phyloP scores from a whole-genome alignment of 64 coral and sea anemone genomes.

The Pocillopora verrucosa region DNA sequence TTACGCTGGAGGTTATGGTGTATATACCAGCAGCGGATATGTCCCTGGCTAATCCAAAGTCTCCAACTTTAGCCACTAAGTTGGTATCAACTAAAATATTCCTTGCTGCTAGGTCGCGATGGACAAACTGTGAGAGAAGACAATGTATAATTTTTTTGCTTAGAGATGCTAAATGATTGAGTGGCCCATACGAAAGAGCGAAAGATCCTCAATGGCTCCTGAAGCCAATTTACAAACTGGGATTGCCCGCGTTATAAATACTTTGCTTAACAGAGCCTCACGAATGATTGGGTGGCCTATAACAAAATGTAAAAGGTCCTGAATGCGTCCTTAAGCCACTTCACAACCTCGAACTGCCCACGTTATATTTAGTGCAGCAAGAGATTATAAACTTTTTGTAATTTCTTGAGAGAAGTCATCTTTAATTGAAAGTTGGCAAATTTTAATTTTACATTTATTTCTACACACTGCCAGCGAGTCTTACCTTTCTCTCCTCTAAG shows the following conservation, averaged over 20 bases:
- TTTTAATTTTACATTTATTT: no score
- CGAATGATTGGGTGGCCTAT: not conserved
- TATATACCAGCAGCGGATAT: not conserved
- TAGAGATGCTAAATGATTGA: no score
- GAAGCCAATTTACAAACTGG: no score
- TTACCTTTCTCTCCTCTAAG: constrained; percentile 15
- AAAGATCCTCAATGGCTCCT: no score
- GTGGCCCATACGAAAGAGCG: no score
- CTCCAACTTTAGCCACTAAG: not conserved
- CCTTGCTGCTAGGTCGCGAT: not conserved
- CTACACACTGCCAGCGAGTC: not conserved
- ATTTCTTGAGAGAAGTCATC: not conserved
- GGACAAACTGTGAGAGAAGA: not conserved
- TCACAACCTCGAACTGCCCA: no score
- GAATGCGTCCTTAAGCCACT: no score
- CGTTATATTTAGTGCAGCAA: no score
- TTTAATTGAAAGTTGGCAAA: no score
- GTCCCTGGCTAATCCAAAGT: constrained; percentile 8
- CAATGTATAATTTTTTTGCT: not conserved
- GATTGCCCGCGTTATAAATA: no score
- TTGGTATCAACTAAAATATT: not conserved
- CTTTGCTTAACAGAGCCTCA: not conserved
- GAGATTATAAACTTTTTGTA: no score
- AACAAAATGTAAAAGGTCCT: not conserved
- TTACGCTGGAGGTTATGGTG: not conserved